A percentile compares a stretch with the other conserved stretches of the same genome.
Evolutionary conservation across 2,113 vertebrate species (phyloP).

Genomic region (Ceyx margarethae): DNA sequence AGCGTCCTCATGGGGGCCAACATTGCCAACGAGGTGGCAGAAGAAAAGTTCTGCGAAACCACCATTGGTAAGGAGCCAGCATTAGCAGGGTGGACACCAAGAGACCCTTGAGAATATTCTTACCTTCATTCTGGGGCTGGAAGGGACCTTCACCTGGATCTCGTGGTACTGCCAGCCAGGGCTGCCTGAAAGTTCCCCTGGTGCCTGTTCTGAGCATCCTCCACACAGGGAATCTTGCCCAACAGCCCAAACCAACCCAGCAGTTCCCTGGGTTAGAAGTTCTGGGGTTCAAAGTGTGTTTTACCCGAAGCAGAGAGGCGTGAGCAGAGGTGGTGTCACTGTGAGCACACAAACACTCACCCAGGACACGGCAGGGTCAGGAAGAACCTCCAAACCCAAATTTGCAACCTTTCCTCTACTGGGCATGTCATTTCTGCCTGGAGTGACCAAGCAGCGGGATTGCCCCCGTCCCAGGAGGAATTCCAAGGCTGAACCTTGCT

Average conservation of each 20-base stretch:
- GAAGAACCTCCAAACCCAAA: neutral
- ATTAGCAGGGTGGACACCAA: neutral
- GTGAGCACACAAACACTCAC: accelerated
- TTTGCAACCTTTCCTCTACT: neutral
- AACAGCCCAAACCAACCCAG: neutral
- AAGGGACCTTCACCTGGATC: neutral
- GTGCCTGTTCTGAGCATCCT: neutral
- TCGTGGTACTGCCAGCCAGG: neutral
- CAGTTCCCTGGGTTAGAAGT: neutral
- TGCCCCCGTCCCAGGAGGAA: neutral
- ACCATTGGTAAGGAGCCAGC: conserved; percentile 85
- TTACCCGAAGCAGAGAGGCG: neutral
- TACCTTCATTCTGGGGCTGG: neutral
- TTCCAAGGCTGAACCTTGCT: neutral
- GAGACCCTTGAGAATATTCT: neutral
- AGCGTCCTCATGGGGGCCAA: conserved; percentile 96
- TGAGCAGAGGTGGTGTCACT: neutral
- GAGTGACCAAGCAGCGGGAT: neutral
- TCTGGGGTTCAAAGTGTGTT: neutral
- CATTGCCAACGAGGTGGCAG: conserved; percentile 94
- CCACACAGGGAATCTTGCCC: neutral
- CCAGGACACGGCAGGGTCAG: neutral
- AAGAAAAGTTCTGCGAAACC: conserved; percentile 96
- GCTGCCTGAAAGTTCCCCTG: neutral
- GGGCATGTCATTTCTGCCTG: neutral